Evolutionary conservation across 2,888 invertebrate species (phyloP).

Genomic region (Acleris literana): DNA sequence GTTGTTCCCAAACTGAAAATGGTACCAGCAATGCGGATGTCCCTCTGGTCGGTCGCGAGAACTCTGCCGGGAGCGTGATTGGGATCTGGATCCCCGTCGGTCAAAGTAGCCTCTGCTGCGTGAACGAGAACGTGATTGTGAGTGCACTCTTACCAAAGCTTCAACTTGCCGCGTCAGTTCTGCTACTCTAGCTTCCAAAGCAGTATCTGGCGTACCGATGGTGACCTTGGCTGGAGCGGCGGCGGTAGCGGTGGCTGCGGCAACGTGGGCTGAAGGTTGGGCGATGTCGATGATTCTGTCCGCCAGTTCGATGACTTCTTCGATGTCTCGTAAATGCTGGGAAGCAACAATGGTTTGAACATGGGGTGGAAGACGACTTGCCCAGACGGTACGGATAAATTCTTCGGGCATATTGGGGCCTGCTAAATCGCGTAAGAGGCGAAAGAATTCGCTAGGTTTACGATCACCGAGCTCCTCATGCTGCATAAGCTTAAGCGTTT

Average conservation of each 20-base stretch:
- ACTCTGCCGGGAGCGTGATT: too few species aligned
- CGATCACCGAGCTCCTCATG: background rate
- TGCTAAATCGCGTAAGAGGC: background rate
- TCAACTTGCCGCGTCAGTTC: too few species aligned
- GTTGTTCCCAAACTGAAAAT: constrained; percentile 17
- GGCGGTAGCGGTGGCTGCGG: background rate
- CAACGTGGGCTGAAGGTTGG: background rate
- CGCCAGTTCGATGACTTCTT: background rate
- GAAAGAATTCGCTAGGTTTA: background rate
- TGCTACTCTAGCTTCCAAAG: too few species aligned
- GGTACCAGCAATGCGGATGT: constrained; percentile 26
- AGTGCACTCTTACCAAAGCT: too few species aligned
- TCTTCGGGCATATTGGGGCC: background rate
- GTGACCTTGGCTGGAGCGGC: background rate
- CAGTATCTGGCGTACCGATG: too few species aligned
- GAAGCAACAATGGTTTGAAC: too few species aligned
- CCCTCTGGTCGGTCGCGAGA: too few species aligned
- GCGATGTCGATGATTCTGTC: background rate
- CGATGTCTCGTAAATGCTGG: too few species aligned
- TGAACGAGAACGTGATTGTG: too few species aligned
- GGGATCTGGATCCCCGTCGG: too few species aligned
- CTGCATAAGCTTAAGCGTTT: background rate
- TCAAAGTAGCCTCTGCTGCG: too few species aligned
- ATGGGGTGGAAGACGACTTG: too few species aligned
- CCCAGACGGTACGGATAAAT: background rate